Evolutionary conservation across 1,140 invertebrate genomes (phyloP).

Genomic region (Pemphigus obesinymphae): DNA sequence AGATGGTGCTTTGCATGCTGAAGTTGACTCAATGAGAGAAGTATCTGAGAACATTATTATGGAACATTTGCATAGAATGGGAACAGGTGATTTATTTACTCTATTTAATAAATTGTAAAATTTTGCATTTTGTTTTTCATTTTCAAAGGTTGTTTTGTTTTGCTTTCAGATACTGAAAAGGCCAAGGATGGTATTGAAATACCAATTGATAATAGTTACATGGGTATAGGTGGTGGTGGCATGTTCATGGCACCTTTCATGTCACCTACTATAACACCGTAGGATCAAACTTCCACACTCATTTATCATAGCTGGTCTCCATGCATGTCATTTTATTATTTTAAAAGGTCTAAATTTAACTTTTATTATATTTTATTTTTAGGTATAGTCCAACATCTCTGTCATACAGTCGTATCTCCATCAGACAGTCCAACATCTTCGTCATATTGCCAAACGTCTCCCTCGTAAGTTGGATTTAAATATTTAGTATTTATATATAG

Average conservation of each 20-base stretch:
- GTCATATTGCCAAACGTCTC: conserved; percentile 61
- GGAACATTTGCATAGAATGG: conserved; percentile 95
- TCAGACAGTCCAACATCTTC: conserved; percentile 62
- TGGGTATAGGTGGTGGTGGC: conserved; percentile 63
- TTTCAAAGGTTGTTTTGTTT: conserved; percentile 79
- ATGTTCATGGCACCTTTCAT: conserved; percentile 90
- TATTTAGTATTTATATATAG: not conserved
- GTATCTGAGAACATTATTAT: conserved; percentile 99
- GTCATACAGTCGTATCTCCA: conserved; percentile 64
- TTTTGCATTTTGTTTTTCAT: not conserved
- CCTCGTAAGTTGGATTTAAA: conserved; percentile 62
- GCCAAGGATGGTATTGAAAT: conserved; percentile 98
- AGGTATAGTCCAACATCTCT: conserved; percentile 58
- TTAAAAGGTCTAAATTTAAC: not conserved
- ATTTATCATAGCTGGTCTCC: conserved; percentile 84
- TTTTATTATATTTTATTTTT: not conserved
- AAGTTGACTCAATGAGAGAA: conserved; percentile 96
- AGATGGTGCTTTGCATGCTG: conserved; percentile 96
- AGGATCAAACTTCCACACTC: conserved; percentile 85
- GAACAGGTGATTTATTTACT: conserved; percentile 66
- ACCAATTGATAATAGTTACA: conserved; percentile 69
- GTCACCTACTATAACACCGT: conserved; percentile 93
- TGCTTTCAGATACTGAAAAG: conserved; percentile 95
- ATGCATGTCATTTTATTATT: conserved; percentile 57
- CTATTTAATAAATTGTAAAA: conserved; percentile 44